Percentiles rank a stretch among this genome's conserved stretches.
phyloP scores from a whole-genome alignment of 2,113 vertebrate genomes.

The Halcyon malimbica region DNA sequence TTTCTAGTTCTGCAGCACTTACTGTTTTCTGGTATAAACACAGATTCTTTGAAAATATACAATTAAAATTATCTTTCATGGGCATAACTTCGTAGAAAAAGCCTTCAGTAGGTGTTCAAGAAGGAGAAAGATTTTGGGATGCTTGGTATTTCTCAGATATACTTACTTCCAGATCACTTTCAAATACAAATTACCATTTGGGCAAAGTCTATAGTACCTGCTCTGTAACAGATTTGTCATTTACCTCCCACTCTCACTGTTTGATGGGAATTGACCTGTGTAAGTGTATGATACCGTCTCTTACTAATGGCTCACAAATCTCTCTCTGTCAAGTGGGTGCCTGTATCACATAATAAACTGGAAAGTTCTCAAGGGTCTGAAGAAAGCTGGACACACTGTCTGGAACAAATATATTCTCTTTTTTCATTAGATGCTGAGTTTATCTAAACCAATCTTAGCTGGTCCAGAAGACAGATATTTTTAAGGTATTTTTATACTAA shows the following conservation, averaged over 20 bases:
- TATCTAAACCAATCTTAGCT: neutral
- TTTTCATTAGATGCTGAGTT: neutral
- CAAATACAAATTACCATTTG: neutral
- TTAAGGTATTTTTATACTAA: neutral
- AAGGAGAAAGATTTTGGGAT: neutral
- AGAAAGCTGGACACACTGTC: neutral
- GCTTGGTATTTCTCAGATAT: neutral
- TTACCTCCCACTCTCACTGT: neutral
- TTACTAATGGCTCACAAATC: slow-evolving; percentile 32
- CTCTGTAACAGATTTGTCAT: neutral
- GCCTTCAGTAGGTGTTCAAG: neutral
- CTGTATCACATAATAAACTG: neutral
- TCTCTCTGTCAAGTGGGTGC: neutral
- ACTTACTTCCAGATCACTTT: neutral
- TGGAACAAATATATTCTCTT: neutral
- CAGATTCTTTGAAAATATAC: neutral
- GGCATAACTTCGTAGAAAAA: neutral
- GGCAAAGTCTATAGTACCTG: neutral
- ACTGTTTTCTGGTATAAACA: neutral
- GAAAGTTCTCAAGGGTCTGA: neutral
- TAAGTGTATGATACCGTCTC: neutral
- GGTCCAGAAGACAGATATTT: neutral
- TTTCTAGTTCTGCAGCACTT: neutral
- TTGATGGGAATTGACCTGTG: neutral
- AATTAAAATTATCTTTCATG: neutral